These are phyloP conservation scores for Cynoglossus semilaevis DNA, from an alignment of 2,113 vertebrate species.

Conservation along the genomic window DNA sequence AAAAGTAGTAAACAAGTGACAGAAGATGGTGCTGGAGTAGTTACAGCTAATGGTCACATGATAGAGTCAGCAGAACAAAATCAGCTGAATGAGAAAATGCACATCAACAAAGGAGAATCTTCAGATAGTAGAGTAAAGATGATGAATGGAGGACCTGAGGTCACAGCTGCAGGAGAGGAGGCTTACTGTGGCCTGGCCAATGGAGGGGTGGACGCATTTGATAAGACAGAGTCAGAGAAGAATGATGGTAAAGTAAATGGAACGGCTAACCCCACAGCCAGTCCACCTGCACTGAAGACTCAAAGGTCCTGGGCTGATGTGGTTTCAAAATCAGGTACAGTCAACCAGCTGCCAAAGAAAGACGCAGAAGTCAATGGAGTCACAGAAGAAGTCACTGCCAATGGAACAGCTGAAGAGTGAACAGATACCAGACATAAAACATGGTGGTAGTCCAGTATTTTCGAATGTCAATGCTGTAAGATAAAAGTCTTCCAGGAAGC, in stretches of 20 bases:
- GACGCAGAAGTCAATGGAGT: constrained; percentile 27
- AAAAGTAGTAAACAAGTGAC: constrained; percentile 24
- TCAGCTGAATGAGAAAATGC: constrained; percentile 21
- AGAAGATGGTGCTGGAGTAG: constrained; percentile 8
- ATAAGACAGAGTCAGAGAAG: constrained; percentile 13
- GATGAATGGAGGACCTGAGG: constrained; percentile 28
- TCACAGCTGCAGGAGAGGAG: constrained; percentile 11
- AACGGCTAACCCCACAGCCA: not conserved
- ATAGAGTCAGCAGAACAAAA: constrained; percentile 18
- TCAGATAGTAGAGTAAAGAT: constrained; percentile 18
- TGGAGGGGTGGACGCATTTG: constrained; percentile 4
- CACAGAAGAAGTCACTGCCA: constrained; percentile 21
- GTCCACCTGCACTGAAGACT: constrained; percentile 40
- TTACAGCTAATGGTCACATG: constrained; percentile 35
- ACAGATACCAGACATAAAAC: not conserved
- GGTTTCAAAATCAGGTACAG: constrained; percentile 45
- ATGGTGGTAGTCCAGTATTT: constrained; percentile 24
- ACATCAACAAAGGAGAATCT: constrained; percentile 6
- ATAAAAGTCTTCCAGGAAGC: constrained; percentile 26
- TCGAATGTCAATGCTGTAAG: constrained; percentile 54
- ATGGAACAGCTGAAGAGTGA: constrained; percentile 45
- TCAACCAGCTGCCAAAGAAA: constrained; percentile 38
- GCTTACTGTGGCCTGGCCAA: constrained; percentile 5
- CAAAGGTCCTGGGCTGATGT: constrained; percentile 54
- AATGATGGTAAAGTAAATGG: constrained; percentile 34